phyloP scores from a whole-genome alignment of 2,113 vertebrate genomes.

The Dolichallabes microphthalmus region DNA sequence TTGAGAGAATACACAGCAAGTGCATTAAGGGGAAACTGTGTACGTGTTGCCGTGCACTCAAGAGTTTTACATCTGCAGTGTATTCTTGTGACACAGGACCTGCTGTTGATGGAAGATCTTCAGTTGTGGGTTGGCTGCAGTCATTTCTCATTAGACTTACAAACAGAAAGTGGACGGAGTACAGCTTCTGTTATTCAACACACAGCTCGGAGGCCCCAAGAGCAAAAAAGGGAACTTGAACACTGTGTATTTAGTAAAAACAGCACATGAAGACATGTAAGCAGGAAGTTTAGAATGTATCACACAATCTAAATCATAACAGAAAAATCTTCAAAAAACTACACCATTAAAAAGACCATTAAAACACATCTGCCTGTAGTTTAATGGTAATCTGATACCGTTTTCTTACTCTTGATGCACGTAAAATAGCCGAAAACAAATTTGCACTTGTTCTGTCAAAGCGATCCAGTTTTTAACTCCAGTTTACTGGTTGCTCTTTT shows the following conservation, averaged over 20 bases:
- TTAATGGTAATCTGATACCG: neutral
- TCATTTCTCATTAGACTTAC: neutral
- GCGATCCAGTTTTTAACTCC: neutral
- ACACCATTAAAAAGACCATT: no score
- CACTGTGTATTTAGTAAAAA: neutral
- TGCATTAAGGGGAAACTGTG: neutral
- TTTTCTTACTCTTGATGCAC: no score
- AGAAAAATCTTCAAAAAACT: neutral
- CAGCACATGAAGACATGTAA: neutral
- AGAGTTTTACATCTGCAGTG: neutral
- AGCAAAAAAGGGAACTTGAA: neutral
- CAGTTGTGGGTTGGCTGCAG: neutral
- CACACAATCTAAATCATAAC: neutral
- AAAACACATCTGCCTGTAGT: neutral
- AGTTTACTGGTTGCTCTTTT: neutral
- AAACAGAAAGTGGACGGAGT: neutral
- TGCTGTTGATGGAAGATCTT: slow-evolving; percentile 24
- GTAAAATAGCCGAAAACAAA: neutral
- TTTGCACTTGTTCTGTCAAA: neutral
- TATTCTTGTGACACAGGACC: slow-evolving; percentile 37
- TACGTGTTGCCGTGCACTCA: neutral
- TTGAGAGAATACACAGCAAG: no score
- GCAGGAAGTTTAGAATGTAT: neutral
- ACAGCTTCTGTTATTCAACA: neutral
- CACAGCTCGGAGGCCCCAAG: neutral